phyloP scores from a whole-genome alignment of 2,888 invertebrate genomes.

The Encarsia formosa region DNA sequence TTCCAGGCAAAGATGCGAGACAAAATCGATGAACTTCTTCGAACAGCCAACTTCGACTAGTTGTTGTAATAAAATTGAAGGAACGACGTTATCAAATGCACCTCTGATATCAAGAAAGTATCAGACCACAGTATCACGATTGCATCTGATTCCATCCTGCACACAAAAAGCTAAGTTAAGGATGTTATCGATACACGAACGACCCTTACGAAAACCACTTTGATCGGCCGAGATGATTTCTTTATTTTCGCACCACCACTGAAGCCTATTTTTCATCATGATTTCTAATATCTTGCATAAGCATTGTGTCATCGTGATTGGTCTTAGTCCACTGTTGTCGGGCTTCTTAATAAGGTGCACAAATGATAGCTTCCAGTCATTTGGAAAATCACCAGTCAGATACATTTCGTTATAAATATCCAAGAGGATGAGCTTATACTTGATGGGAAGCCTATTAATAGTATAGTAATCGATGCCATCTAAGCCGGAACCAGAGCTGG shows the following conservation, averaged over 20 bases:
- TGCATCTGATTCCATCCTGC: background rate
- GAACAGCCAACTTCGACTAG: background rate
- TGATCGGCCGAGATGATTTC: constrained; percentile 11
- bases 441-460: background rate
- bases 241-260: constrained; percentile 25
- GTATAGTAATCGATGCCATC: constrained; percentile 7
- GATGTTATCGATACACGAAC: background rate
- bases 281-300: background rate
- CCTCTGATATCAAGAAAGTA: background rate
- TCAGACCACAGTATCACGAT: background rate
- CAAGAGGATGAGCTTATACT: background rate
- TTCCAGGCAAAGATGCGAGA: background rate
- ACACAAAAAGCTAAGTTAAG: background rate
- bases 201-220: constrained; percentile 2
- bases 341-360: background rate
- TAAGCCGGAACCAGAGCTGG: background rate
- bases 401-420: background rate
- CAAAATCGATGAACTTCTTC: background rate
- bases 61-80: background rate
- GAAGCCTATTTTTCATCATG: constrained; percentile 16
- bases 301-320: background rate
- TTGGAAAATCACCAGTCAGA: background rate
- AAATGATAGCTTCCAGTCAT: background rate
- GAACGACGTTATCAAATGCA: background rate
- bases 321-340: background rate